Base-by-base conservation (phyloP, 2,888 invertebrate genomes). In the Andrena praecox region DNA sequence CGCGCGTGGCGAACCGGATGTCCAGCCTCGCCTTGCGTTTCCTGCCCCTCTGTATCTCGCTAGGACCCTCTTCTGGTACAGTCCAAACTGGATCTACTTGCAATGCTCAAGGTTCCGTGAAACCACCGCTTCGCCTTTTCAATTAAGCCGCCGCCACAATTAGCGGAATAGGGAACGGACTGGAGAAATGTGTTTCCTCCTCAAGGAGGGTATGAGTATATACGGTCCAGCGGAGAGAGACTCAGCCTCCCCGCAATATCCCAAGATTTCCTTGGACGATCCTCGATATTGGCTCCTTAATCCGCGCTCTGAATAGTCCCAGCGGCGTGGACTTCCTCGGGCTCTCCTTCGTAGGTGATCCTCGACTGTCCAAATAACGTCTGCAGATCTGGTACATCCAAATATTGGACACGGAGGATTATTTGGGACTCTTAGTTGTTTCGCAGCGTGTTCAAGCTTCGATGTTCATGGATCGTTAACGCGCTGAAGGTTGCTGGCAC, bases 1-100 rank as follows among this genome's bases (percentile, higher is more conserved):
- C 87, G 89, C 92, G 92, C 92, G 93, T 92, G 93, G 91, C 91
- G 82, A 84, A 88, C 91, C 91, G 90, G 91, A 91, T 90, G 90
- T 86, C 54, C 79, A 83, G 54, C 67, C 29, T 63, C 16, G 59
- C 78, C 77, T 24, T 54, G 59, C 62, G 60, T 84, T 81, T 84
- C 82, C 77, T 80, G 64, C 24, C 54, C 24, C 56, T 27, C 35
- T 12, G 31, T 48, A 71, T 69, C 63, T 74, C 31, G 63, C 67
- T 20, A 52, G 24, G 24, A 3, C 2, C 20, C 52, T 52, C 20
- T 42, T 5, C 42, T 42, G 42, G 42, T 42, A 42, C 42, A 42
- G 42, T 42, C 42, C 42, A 42, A 42, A 42, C 42, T 42, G 29
- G 42, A 42, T 42, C 42, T 16, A 16, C 16, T 16, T 16, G 16